phyloP scores from a whole-genome alignment of 2,797 vertebrate genomes.

The Myotis myotis region DNA sequence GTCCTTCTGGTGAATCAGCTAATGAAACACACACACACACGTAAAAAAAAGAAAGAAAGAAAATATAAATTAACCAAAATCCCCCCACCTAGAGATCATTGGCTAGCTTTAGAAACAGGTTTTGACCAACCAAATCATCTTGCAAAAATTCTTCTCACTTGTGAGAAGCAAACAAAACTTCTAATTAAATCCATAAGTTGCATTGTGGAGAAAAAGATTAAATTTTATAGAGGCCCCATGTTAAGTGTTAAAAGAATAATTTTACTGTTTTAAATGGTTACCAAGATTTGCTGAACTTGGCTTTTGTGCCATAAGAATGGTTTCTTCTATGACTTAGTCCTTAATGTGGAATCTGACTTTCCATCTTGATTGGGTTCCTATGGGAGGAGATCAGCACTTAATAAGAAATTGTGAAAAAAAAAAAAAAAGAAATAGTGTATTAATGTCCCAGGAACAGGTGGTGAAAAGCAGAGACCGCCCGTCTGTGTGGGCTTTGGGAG shows the following conservation, averaged over 20 bases:
- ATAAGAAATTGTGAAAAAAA: background rate
- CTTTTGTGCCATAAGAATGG: background rate
- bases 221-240: background rate
- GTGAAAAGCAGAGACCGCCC: background rate
- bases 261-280: background rate
- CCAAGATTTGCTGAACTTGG: background rate
- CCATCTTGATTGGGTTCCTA: background rate
- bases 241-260: background rate
- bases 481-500: background rate
- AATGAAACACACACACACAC: background rate
- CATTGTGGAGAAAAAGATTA: background rate
- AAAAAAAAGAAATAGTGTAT: background rate
- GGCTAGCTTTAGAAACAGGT: background rate
- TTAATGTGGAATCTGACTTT: background rate
- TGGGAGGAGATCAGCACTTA: background rate
- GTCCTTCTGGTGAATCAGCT: background rate
- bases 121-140: constrained; percentile 5
- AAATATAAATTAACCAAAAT: background rate
- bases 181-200: background rate
- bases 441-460: background rate
- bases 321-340: background rate
- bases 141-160: background rate
- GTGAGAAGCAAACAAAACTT: background rate
- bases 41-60: background rate
- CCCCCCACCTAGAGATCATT: background rate